phyloP scores from a whole-genome alignment of 2,888 invertebrate species.

The Meliscaeva auricollis region DNA sequence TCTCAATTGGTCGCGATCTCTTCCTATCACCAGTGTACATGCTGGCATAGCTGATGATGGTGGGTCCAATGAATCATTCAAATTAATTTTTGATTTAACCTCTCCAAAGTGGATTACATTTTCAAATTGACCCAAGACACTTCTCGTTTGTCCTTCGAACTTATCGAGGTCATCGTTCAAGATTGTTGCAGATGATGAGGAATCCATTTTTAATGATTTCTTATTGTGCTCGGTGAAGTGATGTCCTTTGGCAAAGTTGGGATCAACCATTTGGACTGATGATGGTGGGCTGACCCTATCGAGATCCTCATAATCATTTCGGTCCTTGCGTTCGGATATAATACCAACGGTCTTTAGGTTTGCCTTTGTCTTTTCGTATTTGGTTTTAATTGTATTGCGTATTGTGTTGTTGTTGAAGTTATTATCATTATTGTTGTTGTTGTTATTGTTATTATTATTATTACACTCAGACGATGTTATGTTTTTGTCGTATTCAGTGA shows the following conservation, averaged over 20 bases:
- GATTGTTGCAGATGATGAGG: slow-evolving; percentile 31
- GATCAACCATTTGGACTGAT: slow-evolving; percentile 44
- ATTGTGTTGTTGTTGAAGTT: slow-evolving; percentile 38
- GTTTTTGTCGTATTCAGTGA: slow-evolving; percentile 8
- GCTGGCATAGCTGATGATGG: slow-evolving; percentile 57
- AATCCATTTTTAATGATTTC: slow-evolving; percentile 27
- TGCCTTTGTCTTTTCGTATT: slow-evolving; percentile 53
- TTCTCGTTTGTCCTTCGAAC: slow-evolving; percentile 28
- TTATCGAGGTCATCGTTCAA: slow-evolving; percentile 13
- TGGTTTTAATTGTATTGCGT: slow-evolving; percentile 57
- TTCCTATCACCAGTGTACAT: slow-evolving; percentile 22
- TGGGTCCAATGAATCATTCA: slow-evolving; percentile 56
- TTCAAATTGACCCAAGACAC: slow-evolving; percentile 28
- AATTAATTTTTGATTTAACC: slow-evolving; percentile 71
- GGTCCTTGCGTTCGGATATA: slow-evolving; percentile 44
- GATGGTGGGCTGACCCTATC: slow-evolving; percentile 67
- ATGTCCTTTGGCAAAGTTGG: slow-evolving; percentile 24
- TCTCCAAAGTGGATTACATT: slow-evolving; percentile 49
- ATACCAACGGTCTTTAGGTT: slow-evolving; percentile 44
- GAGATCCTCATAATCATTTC: slow-evolving; percentile 77
- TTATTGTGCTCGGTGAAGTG: background rate
- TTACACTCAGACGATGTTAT: background rate
- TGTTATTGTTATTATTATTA: slow-evolving; percentile 17
- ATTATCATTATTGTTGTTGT: slow-evolving; percentile 6
- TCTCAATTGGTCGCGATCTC: slow-evolving; percentile 47